These are phyloP conservation scores for Melinopterus prodromus DNA, from an alignment of 2,888 invertebrate genomes.

Conservation along the genomic window DNA sequence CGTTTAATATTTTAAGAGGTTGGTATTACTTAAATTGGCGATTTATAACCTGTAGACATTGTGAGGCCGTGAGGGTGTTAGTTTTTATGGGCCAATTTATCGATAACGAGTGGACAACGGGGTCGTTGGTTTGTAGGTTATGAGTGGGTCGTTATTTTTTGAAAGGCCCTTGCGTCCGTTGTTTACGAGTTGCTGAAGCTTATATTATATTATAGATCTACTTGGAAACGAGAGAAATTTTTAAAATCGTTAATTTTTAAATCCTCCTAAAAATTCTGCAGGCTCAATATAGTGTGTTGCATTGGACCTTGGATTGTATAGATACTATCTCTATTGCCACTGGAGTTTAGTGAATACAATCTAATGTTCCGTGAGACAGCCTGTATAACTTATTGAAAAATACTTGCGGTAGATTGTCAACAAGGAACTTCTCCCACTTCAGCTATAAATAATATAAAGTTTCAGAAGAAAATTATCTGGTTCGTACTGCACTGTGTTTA, in stretches of 20 bases:
- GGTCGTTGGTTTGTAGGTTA: neutral
- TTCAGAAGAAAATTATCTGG: neutral
- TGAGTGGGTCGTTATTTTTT: neutral
- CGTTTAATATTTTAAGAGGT: neutral
- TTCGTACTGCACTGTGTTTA: neutral
- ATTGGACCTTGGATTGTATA: too few species aligned
- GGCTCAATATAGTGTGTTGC: too few species aligned
- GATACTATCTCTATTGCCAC: too few species aligned
- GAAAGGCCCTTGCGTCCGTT: neutral
- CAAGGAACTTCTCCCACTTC: neutral
- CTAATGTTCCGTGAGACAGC: too few species aligned
- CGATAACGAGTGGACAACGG: neutral
- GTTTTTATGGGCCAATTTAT: neutral
- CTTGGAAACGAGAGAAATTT: too few species aligned
- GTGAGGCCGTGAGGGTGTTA: neutral
- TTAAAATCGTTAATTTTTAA: too few species aligned
- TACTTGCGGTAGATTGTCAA: neutral
- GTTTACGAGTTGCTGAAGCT: neutral
- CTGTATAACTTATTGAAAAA: neutral
- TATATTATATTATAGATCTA: too few species aligned
- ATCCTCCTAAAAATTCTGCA: too few species aligned
- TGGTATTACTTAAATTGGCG: neutral
- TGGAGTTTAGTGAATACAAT: too few species aligned
- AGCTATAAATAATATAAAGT: neutral
- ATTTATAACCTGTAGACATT: neutral